Percentiles rank a stretch among this genome's conserved stretches.
phyloP scores from a whole-genome alignment of 2,797 vertebrate species.

The Pantherophis vulpinus region DNA sequence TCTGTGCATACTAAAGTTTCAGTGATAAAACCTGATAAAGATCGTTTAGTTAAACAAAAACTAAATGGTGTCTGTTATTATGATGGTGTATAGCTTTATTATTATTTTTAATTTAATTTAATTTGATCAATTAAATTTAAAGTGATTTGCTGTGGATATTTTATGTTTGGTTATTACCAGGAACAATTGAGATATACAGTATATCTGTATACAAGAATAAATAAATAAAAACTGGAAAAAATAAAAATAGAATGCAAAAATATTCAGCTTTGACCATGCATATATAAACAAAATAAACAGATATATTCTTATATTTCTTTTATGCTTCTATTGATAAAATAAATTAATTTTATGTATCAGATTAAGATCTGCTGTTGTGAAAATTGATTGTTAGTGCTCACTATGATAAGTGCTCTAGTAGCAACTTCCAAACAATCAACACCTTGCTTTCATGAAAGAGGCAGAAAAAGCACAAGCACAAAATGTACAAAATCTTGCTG shows the following conservation, averaged over 20 bases:
- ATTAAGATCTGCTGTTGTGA: background rate
- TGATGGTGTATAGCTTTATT: background rate
- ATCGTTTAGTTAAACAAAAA: background rate
- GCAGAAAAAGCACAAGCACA: background rate
- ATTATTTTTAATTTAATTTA: background rate
- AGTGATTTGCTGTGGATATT: background rate
- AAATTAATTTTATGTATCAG: background rate
- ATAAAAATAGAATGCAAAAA: background rate
- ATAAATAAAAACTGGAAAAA: background rate
- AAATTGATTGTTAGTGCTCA: background rate
- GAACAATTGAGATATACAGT: background rate
- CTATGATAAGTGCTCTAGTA: background rate
- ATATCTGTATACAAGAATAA: background rate
- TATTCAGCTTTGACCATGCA: background rate
- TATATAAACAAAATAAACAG: background rate
- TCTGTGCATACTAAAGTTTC: background rate
- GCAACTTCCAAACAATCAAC: background rate
- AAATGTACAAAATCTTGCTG: background rate
- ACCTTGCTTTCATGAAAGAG: background rate
- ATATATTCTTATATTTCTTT: background rate
- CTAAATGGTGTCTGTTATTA: background rate
- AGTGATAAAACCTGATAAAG: background rate
- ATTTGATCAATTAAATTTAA: background rate
- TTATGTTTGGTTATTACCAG: background rate
- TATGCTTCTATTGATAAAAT: background rate